Conservation (phyloP, 92 coral and sea anemone species). For the Zoanthus gigantus region DNA sequence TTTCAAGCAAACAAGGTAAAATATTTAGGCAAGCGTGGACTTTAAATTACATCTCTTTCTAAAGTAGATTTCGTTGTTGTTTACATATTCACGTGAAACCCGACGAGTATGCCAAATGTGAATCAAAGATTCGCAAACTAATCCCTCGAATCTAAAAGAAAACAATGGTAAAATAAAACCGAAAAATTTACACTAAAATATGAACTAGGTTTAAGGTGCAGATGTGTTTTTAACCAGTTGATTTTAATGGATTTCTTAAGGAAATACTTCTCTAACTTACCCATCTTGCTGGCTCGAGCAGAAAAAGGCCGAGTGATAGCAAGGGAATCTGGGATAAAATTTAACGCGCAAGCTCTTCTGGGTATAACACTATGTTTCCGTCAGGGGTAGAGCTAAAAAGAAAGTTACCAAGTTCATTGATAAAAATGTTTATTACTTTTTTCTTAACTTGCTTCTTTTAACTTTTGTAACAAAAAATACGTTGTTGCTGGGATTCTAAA, state of each 20-base stretch:
- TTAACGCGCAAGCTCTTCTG: conserved; percentile 36
- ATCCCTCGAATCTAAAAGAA: background rate
- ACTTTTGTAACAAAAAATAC: background rate
- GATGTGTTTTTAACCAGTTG: conserved; percentile 61
- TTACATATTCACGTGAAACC: conserved; percentile 38
- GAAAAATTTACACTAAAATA: background rate
- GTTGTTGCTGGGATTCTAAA: background rate
- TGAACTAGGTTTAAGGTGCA: background rate
- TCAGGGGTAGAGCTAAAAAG: conserved; percentile 14
- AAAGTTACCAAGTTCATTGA: background rate
- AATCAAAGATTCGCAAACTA: background rate
- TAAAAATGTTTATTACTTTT: background rate
- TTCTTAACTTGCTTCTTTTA: background rate
- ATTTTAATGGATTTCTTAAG: conserved; percentile 64
- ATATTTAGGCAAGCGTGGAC: no score
- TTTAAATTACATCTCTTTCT: no score
- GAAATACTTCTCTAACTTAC: conserved; percentile 57
- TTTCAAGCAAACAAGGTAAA: no score
- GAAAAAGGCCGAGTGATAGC: conserved; percentile 69
- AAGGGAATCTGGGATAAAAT: conserved; percentile 76
- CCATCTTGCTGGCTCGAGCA: conserved; percentile 89
- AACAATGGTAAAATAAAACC: background rate
- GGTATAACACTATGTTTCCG: conserved; percentile 1
- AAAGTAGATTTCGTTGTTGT: background rate
- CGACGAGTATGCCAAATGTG: background rate